Conservation (phyloP, 2,888 invertebrate species). For the Tetranychus piercei region DNA sequence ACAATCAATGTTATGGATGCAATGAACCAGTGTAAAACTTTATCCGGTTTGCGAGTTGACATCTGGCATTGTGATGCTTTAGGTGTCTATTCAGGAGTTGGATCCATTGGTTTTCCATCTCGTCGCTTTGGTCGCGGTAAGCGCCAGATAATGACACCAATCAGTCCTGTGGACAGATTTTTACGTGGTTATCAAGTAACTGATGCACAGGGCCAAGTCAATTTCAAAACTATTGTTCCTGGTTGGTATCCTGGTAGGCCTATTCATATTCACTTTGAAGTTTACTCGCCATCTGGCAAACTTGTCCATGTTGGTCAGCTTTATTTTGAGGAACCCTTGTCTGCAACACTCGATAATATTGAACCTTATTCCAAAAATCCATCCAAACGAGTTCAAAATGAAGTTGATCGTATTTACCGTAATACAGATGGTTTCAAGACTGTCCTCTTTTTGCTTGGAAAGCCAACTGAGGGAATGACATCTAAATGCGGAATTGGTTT, state of each 20-base stretch:
- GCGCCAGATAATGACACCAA: background rate
- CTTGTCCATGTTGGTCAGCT: constrained; percentile 7
- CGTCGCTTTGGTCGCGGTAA: background rate
- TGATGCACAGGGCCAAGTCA: constrained; percentile 15
- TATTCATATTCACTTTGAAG: constrained; percentile 11
- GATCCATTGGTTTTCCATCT: background rate
- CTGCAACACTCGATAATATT: background rate
- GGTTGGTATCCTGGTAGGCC: constrained; percentile 11
- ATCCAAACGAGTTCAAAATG: background rate
- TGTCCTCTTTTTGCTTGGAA: background rate
- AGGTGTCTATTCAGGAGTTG: constrained; percentile 8
- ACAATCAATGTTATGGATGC: background rate
- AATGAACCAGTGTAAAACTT: background rate
- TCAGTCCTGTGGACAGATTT: constrained; percentile 9
- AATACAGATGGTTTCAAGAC: background rate
- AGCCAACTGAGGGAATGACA: background rate
- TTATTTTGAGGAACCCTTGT: constrained; percentile 12
- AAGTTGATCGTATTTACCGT: background rate
- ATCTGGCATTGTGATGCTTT: constrained; percentile 12
- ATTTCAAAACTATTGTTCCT: constrained; percentile 19
- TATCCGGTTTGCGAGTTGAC: background rate
- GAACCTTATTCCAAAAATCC: background rate
- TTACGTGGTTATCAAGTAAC: constrained; percentile 19
- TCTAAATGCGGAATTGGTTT: background rate
- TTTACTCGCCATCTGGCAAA: background rate